phyloP scores from a whole-genome alignment of 2,113 vertebrate genomes.

The Manacus vitellinus region DNA sequence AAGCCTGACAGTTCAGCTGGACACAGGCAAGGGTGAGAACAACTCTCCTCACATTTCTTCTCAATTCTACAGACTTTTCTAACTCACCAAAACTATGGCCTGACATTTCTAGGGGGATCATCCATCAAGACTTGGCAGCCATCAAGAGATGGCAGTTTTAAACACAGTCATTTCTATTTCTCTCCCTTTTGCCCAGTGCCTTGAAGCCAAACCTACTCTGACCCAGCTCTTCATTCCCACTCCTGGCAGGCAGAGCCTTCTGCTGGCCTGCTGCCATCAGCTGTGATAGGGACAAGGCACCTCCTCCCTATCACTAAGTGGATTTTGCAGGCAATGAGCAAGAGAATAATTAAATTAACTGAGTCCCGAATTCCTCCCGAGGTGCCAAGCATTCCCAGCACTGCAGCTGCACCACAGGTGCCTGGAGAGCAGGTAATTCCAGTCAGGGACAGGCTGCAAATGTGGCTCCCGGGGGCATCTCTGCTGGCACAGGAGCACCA shows the following conservation, averaged over 20 bases:
- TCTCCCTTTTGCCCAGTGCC: not conserved
- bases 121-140: not conserved
- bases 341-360: conserved; percentile 46
- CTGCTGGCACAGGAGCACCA: not conserved
- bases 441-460: not conserved
- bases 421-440: not conserved
- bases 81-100: not conserved
- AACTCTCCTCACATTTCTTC: not conserved
- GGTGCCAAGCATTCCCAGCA: not conserved
- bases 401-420: not conserved
- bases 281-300: not conserved
- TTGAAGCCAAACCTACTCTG: not conserved
- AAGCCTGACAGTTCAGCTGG: not conserved
- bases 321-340: conserved; percentile 20
- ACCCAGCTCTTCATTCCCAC: not conserved
- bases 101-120: not conserved
- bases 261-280: not conserved
- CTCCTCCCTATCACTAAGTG: conserved; percentile 28
- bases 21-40: not conserved
- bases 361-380: not conserved
- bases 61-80: not conserved
- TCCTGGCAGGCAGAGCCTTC: not conserved
- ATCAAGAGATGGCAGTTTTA: not conserved
- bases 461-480: not conserved
- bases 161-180: not conserved